These are phyloP conservation scores for Rhagoletis zephyria DNA, from an alignment of 1,140 invertebrate species.

Conservation along the genomic window DNA sequence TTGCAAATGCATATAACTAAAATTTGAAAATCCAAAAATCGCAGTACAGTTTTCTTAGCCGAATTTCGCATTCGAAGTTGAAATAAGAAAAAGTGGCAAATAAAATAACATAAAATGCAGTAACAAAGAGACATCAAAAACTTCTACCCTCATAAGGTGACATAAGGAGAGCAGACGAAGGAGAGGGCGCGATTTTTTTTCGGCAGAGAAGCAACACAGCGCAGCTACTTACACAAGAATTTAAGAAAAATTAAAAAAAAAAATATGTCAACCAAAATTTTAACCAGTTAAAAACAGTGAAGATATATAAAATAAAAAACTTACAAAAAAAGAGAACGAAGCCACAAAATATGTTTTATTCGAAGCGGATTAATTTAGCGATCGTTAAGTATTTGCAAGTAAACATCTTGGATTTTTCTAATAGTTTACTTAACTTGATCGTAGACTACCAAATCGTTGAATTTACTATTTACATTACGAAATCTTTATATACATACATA, in stretches of 20 bases:
- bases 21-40: background rate
- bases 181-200: background rate
- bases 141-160: background rate
- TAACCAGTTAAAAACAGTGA: slow-evolving; percentile 42
- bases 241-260: background rate
- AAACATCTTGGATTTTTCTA: too few relatives aligned
- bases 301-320: slow-evolving; percentile 43
- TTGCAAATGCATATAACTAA: background rate
- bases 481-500: too few relatives aligned
- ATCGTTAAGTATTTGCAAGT: background rate
- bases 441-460: too few relatives aligned
- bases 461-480: too few relatives aligned
- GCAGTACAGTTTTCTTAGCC: background rate
- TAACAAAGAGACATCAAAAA: background rate
- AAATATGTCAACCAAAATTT: slow-evolving; percentile 13
- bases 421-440: too few relatives aligned
- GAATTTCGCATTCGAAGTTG: slow-evolving; percentile 35
- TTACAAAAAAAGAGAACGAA: slow-evolving; percentile 42
- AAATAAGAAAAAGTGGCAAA: slow-evolving; percentile 19
- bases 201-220: slow-evolving; percentile 21
- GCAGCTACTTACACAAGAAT: slow-evolving; percentile 36
- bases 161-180: background rate
- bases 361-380: background rate
- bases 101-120: background rate
- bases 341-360: slow-evolving; percentile 1